These are phyloP conservation scores for Nyctibius bracteatus DNA, from an alignment of 2,113 vertebrate genomes.

Conservation along the genomic window DNA sequence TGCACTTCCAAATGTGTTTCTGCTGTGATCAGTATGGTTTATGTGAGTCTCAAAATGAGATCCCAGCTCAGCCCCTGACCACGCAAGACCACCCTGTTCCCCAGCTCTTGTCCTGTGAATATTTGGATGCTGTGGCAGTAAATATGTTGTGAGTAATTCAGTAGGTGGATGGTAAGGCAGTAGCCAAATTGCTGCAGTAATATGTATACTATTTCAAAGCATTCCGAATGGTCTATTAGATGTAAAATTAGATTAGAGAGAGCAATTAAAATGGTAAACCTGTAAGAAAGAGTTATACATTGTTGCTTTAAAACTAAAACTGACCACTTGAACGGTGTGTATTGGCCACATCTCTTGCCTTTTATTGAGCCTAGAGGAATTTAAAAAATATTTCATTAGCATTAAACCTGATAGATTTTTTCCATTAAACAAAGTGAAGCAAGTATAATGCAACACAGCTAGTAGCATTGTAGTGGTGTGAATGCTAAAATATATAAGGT, in stretches of 20 bases:
- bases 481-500: background rate
- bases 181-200: background rate
- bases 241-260: slow-evolving; percentile 11
- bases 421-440: slow-evolving; percentile 24
- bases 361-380: slow-evolving; percentile 22
- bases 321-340: background rate
- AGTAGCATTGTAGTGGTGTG: background rate
- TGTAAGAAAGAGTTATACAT: background rate
- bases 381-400: slow-evolving; percentile 18
- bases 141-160: background rate
- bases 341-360: background rate
- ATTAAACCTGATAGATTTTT: slow-evolving; percentile 21
- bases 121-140: background rate
- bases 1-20: background rate
- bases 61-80: background rate
- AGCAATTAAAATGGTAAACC: slow-evolving; percentile 35
- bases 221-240: background rate
- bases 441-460: background rate
- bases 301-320: slow-evolving; percentile 2
- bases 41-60: background rate
- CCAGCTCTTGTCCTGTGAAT: background rate
- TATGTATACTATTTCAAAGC: background rate
- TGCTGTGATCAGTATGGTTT: background rate
- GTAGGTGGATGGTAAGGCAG: background rate
- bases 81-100: background rate